phyloP scores from a whole-genome alignment of 2,888 invertebrate genomes.

The Erebia epiphron region DNA sequence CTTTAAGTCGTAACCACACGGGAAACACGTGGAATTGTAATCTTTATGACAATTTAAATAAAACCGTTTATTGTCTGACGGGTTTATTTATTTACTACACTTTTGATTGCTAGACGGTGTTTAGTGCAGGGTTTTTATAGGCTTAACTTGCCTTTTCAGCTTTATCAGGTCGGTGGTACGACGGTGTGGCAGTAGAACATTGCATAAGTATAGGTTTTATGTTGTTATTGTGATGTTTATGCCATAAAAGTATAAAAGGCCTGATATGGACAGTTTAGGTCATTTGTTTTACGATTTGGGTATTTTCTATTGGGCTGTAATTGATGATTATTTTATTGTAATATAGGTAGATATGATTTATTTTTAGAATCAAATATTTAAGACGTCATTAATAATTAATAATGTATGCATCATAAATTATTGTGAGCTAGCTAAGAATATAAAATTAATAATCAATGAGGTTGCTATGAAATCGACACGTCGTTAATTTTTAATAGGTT shows the following conservation, averaged over 20 bases:
- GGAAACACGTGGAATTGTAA: conserved; percentile 75
- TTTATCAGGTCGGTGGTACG: conserved; percentile 81
- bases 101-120: conserved; percentile 72
- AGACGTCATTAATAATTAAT: conserved; percentile 1
- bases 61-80: conserved; percentile 77
- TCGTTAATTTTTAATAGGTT: conserved; percentile 16
- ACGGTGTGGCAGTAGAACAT: conserved; percentile 81
- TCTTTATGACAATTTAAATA: conserved; percentile 76
- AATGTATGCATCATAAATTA: not conserved
- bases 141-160: conserved; percentile 83
- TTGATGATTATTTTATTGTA: conserved; percentile 46
- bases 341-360: not conserved
- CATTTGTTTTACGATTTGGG: conserved; percentile 67
- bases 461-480: not conserved
- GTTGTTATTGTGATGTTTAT: conserved; percentile 82
- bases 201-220: conserved; percentile 82
- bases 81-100: conserved; percentile 77
- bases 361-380: not conserved
- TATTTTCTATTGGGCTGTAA: conserved; percentile 66
- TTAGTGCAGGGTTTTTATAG: conserved; percentile 84
- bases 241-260: conserved; percentile 77
- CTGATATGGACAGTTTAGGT: conserved; percentile 73
- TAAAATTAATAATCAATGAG: conserved; percentile 1
- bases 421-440: not conserved
- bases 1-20: conserved; percentile 71